Evolutionary conservation across 2,888 invertebrate species (phyloP).

Genomic region (Epiblema foenella): DNA sequence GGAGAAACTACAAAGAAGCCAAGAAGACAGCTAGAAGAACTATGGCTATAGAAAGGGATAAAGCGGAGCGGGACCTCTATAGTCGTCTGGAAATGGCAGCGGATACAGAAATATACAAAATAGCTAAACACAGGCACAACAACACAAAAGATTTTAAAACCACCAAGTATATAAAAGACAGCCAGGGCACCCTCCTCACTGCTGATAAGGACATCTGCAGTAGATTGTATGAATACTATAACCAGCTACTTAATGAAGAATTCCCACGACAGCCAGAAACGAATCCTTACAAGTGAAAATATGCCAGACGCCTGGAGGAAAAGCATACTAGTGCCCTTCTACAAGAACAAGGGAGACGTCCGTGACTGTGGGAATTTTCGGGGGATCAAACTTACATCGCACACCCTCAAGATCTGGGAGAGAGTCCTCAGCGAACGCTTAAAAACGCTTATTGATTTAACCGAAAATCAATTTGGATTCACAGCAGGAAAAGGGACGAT

Average conservation of each 20-base stretch:
- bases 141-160: neutral
- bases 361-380: neutral
- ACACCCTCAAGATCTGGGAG: neutral
- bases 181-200: neutral
- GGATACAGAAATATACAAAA: neutral
- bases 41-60: neutral
- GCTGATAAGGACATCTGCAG: neutral
- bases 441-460: too few species aligned
- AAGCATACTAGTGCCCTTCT: neutral
- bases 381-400: neutral
- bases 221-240: conserved; percentile 1
- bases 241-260: neutral
- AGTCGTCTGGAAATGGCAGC: neutral
- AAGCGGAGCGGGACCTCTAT: neutral
- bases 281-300: neutral
- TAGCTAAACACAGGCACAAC: neutral
- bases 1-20: neutral
- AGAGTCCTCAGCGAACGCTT: too few species aligned
- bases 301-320: conserved; percentile 3
- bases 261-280: neutral
- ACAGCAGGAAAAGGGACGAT: too few species aligned
- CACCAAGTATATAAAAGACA: neutral
- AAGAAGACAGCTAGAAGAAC: neutral
- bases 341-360: neutral
- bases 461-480: too few species aligned